These are phyloP conservation scores for Cuniculus paca DNA, from an alignment of 2,797 vertebrate species.

Conservation along the genomic window DNA sequence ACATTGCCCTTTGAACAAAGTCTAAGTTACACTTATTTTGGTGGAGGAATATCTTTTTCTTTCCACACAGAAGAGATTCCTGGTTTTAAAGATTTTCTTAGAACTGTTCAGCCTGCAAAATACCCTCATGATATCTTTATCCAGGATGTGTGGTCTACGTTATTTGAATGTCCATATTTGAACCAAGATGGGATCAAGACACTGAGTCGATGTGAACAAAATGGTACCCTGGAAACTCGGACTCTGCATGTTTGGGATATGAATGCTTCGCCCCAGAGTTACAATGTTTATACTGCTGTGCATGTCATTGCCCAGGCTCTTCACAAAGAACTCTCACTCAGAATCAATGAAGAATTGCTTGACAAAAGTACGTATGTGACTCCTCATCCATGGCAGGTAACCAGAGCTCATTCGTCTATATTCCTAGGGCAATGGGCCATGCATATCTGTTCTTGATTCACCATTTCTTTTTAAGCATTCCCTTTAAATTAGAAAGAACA, in stretches of 20 bases:
- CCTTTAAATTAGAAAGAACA: not conserved
- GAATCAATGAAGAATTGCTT: not conserved
- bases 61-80: not conserved
- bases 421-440: not conserved
- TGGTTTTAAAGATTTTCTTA: conserved; percentile 16
- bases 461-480: not conserved
- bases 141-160: not conserved
- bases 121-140: not conserved
- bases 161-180: not conserved
- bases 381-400: not conserved
- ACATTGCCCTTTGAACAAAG: not conserved
- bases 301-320: not conserved
- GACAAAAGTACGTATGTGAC: rapidly evolving
- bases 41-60: not conserved
- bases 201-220: not conserved
- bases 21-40: not conserved
- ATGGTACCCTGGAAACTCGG: not conserved
- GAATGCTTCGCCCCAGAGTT: too few species aligned
- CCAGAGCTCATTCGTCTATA: not conserved
- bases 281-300: not conserved
- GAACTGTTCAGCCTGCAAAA: not conserved
- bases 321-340: not conserved
- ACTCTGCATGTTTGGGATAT: not conserved
- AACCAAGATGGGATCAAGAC: not conserved
- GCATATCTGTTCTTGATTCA: not conserved